Evolutionary conservation across 2,113 vertebrate species (phyloP), one percentile per base, ranked within the genome.

Genomic region (Bubo blakistoni): DNA sequence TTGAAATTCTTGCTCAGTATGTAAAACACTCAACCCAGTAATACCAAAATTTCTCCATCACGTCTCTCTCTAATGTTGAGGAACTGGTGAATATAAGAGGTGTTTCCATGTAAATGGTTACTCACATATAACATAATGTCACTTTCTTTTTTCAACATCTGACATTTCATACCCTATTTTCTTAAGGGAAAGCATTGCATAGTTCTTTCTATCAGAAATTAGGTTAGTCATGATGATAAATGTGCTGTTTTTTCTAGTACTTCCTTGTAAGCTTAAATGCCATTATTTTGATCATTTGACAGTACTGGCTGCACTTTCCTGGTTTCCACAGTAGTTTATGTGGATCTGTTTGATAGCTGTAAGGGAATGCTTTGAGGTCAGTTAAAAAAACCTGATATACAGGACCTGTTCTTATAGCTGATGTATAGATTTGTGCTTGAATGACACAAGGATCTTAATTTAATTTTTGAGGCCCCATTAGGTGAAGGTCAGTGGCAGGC

Each of bases 61-160:
- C 44, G 11, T 66, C 13, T 88, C 61, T 90, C 51, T 36, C 36
- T 40, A 18, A 6, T 18, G 13, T 8, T 78, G 32, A 84, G 66
- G 21, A 81, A 65, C 27, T 49, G 38, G 9, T 59, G 42, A 32
- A 57, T 70, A 9, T n/a, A 34, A 44, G 27, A 92, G 72, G 30
- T 36, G n/a, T 14, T 86, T 81, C 21, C 79, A 2, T 84, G 84
- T 69, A 59, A 62, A 49, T 10, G 13, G 32, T 73, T 92, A 54
- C 66, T 88, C 59, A 22, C 22, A 27, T 58, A 17, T 57, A 72
- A 84, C 0, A 0, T 61, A 29, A 51, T 5, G 11, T 44, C 3
- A 0, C 24, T 77, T 79, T 27, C 34, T 78, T 59, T 62, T 85
- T 58, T 16, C 57, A 20, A 1, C 30, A 17, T 54, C 24, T 32